Conservation (phyloP, 1,140 invertebrate species). For the Oedothorax gibbosus region DNA sequence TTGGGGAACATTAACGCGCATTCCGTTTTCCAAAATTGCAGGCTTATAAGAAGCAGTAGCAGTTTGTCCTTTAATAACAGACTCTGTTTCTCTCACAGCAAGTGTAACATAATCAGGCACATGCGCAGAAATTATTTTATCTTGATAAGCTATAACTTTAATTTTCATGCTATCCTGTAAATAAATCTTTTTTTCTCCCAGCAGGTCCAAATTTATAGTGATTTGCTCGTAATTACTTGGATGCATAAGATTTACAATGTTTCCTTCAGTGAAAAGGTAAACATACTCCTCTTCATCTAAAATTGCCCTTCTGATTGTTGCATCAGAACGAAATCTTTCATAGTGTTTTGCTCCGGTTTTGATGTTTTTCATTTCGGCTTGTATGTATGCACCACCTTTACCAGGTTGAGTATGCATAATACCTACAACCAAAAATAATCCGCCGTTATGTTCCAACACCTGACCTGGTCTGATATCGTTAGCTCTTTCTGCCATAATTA, state of each 20-base stretch:
- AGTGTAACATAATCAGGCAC: constrained; percentile 11
- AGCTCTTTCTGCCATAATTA: constrained; percentile 33
- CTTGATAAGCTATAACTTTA: not conserved
- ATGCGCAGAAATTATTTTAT: constrained; percentile 7
- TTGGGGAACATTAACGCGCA: not conserved
- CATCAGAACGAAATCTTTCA: constrained; percentile 22
- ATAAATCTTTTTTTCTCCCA: constrained; percentile 9
- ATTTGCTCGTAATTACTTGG: constrained; percentile 11
- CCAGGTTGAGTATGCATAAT: constrained; percentile 3
- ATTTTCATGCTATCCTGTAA: not conserved
- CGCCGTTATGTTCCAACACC: constrained; percentile 18
- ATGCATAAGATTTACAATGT: constrained; percentile 9
- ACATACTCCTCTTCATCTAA: constrained; percentile 8
- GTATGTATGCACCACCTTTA: constrained; percentile 18
- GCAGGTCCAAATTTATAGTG: constrained; percentile 4
- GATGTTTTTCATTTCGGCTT: constrained; percentile 25
- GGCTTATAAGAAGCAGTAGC: constrained; percentile 10
- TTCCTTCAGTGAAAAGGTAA: constrained; percentile 11
- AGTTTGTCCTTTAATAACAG: constrained; percentile 7
- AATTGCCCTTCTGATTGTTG: constrained; percentile 7
- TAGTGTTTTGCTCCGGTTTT: constrained; percentile 27
- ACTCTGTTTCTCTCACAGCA: constrained; percentile 8
- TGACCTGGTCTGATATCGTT: constrained; percentile 26
- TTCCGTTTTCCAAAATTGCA: constrained; percentile 8
- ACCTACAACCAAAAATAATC: constrained; percentile 21